These are phyloP conservation scores for Protomyctophum bolini DNA, from an alignment of 2,113 vertebrate genomes.

Conservation along the genomic window DNA sequence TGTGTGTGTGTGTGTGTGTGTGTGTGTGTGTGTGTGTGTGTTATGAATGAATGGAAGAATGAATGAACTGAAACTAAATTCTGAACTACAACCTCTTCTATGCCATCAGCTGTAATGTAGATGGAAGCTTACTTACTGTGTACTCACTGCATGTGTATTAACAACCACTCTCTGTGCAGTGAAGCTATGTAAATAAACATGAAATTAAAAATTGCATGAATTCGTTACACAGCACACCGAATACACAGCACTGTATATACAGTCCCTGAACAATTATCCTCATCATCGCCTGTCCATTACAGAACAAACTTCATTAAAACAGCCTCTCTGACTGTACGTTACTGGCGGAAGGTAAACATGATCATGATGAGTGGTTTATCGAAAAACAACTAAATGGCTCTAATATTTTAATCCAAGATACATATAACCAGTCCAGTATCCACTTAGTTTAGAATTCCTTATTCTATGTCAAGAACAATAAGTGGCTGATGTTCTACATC, in stretches of 20 bases:
- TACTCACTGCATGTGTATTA: neutral
- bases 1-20: neutral
- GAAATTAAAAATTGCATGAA: slow-evolving; percentile 12
- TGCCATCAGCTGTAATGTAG: neutral
- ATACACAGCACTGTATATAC: slow-evolving; percentile 22
- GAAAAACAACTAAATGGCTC: neutral
- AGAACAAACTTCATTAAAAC: slow-evolving; percentile 11
- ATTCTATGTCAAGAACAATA: neutral
- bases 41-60: neutral
- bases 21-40: neutral
- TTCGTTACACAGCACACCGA: neutral
- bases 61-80: no score
- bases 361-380: slow-evolving; percentile 5
- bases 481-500: neutral
- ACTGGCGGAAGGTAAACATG: slow-evolving; percentile 11
- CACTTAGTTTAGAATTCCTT: slow-evolving; percentile 16
- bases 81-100: neutral
- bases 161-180: slow-evolving; percentile 16
- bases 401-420: slow-evolving; percentile 15
- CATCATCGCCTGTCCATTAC: neutral
- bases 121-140: neutral
- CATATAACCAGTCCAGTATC: slow-evolving; percentile 1
- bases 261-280: slow-evolving; percentile 2
- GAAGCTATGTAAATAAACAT: slow-evolving; percentile 37
- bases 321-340: neutral